These are phyloP conservation scores for Lerista edwardsae DNA, from an alignment of 2,797 vertebrate genomes.

Conservation along the genomic window DNA sequence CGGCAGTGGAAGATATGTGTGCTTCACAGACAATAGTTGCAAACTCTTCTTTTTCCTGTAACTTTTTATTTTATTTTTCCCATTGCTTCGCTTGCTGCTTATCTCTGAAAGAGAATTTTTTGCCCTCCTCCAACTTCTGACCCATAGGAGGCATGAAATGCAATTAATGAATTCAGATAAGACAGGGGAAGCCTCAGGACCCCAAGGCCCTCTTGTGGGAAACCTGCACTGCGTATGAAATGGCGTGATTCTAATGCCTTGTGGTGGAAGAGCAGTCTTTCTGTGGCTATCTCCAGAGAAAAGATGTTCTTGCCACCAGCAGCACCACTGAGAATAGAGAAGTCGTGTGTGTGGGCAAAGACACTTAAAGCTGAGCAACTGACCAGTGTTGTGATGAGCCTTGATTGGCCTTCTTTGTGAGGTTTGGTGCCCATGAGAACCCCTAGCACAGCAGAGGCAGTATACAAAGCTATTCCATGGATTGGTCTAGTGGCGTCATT, in stretches of 20 bases:
- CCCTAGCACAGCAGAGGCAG: background rate
- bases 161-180: constrained; percentile 78
- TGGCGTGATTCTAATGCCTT: constrained; percentile 71
- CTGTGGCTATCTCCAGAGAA: constrained; percentile 23
- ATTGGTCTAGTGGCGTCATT: no score
- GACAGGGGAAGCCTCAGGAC: constrained; percentile 61
- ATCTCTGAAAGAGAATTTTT: constrained; percentile 70
- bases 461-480: background rate
- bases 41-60: constrained; percentile 61
- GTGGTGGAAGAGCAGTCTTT: constrained; percentile 68
- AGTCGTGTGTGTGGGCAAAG: constrained; percentile 7
- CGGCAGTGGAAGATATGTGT: no score
- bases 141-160: constrained; percentile 70
- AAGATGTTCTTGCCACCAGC: constrained; percentile 39
- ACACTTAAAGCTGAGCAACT: constrained; percentile 35
- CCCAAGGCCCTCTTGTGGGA: constrained; percentile 65
- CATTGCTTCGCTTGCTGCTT: constrained; percentile 56
- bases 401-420: constrained; percentile 56
- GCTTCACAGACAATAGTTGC: constrained; percentile 57
- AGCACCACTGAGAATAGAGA: constrained; percentile 39
- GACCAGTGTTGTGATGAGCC: constrained; percentile 38
- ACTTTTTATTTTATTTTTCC: constrained; percentile 46
- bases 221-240: constrained; percentile 71
- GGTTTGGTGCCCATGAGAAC: background rate
- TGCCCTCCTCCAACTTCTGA: constrained; percentile 67